Conservation (phyloP, 2,113 vertebrate genomes). For the Corythornis cristatus region DNA sequence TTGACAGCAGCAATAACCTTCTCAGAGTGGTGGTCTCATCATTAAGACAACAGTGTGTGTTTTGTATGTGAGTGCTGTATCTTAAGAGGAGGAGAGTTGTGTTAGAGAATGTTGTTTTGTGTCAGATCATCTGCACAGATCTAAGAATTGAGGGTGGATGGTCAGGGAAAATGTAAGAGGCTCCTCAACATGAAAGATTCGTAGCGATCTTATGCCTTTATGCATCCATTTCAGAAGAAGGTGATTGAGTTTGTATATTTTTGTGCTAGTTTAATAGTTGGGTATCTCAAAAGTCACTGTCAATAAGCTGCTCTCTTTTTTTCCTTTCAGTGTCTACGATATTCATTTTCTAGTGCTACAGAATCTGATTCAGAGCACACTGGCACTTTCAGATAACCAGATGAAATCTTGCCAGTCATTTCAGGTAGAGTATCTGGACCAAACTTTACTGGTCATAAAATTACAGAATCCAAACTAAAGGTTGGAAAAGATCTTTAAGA, state of each 20-base stretch:
- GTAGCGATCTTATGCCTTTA: neutral
- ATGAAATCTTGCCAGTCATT: constrained; percentile 90
- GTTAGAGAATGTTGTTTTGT: neutral
- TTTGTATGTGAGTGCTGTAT: neutral
- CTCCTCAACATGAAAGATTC: neutral
- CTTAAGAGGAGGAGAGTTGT: neutral
- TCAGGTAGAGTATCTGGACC: constrained; percentile 78
- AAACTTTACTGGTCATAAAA: neutral
- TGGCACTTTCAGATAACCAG: constrained; percentile 91
- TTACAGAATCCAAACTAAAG: neutral
- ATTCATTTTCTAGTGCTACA: constrained; percentile 90
- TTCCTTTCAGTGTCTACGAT: constrained; percentile 81
- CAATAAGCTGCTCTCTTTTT: neutral
- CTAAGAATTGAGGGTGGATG: neutral
- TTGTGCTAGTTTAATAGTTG: neutral
- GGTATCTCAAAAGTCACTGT: neutral
- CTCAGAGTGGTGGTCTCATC: neutral
- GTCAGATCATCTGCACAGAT: neutral
- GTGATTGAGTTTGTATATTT: neutral
- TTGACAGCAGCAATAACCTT: neutral
- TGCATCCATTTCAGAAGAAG: neutral
- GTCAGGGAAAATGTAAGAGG: neutral
- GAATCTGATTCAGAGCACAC: constrained; percentile 93
- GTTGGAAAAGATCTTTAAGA: neutral
- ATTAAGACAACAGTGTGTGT: neutral